A percentile compares a stretch with the other conserved stretches of the same genome.
phyloP scores from a whole-genome alignment of 2,113 vertebrate species.

The Ardeotis arabs region DNA sequence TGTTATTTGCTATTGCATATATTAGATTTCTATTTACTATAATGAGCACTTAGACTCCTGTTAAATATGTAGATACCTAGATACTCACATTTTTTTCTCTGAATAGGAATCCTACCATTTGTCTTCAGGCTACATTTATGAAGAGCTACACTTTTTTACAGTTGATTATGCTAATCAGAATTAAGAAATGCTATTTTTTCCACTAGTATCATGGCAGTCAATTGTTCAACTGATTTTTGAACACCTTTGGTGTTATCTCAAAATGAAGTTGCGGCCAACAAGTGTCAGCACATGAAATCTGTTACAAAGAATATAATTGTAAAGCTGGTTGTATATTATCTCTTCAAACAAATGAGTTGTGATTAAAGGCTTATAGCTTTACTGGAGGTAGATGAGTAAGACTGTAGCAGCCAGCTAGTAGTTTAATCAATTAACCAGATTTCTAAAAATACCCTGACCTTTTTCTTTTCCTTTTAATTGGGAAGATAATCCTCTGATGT shows the following conservation, averaged over 20 bases:
- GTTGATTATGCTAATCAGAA: not conserved
- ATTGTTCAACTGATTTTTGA: not conserved
- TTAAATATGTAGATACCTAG: not conserved
- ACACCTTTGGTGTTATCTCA: not conserved
- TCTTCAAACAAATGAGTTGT: not conserved
- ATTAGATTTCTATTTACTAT: not conserved
- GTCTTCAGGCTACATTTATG: not conserved
- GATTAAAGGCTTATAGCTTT: not conserved
- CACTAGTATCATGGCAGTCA: not conserved
- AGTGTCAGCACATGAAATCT: not conserved
- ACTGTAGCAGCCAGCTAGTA: not conserved
- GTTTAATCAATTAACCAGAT: slow-evolving; percentile 40
- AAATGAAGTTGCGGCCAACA: not conserved
- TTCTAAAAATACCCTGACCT: slow-evolving; percentile 14
- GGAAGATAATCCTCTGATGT: slow-evolving; percentile 27
- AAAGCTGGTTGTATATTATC: not conserved
- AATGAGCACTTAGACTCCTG: not conserved
- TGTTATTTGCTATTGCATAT: not conserved
- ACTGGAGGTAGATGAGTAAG: not conserved
- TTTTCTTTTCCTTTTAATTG: slow-evolving; percentile 23
- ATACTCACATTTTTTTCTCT: not conserved
- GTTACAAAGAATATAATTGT: not conserved
- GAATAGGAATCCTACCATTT: not conserved
- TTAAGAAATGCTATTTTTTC: not conserved
- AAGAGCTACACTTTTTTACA: not conserved